These are phyloP conservation scores for Euwallacea fornicatus DNA, from an alignment of 1,140 invertebrate genomes.

Conservation along the genomic window DNA sequence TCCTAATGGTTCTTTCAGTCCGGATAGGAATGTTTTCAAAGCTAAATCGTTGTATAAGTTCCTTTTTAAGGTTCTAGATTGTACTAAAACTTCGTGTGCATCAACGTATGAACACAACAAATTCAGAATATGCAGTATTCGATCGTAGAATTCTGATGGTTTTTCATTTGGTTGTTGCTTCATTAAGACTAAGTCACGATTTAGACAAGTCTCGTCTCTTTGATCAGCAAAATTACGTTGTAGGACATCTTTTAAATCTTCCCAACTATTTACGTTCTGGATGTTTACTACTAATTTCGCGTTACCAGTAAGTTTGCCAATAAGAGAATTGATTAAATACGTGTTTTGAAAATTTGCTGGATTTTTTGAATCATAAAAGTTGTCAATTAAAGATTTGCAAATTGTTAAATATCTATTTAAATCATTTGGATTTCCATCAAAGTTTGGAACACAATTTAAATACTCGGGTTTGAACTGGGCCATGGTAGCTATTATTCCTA, in stretches of 20 bases:
- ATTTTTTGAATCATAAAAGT: neutral
- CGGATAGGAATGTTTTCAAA: no score
- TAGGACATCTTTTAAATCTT: constrained; percentile 28
- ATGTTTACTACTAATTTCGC: constrained; percentile 33
- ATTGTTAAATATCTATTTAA: neutral
- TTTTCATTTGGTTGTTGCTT: constrained; percentile 1
- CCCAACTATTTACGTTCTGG: constrained; percentile 32
- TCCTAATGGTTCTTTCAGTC: no score
- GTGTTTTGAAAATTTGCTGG: neutral
- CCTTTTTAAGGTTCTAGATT: no score
- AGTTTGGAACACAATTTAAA: no score
- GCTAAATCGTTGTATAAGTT: no score
- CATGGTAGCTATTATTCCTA: no score
- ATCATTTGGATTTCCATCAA: neutral
- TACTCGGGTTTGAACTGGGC: neutral
- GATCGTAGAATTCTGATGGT: constrained; percentile 18
- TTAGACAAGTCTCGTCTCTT: constrained; percentile 36
- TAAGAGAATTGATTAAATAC: neutral
- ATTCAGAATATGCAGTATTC: neutral
- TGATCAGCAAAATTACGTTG: constrained; percentile 9
- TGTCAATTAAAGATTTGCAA: neutral
- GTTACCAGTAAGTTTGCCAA: constrained; percentile 25
- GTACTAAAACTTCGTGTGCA: no score
- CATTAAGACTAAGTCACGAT: constrained; percentile 30
- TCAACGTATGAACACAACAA: neutral